Base-by-base conservation (phyloP, 2,113 vertebrate genomes). In the Zapus hudsonius region DNA sequence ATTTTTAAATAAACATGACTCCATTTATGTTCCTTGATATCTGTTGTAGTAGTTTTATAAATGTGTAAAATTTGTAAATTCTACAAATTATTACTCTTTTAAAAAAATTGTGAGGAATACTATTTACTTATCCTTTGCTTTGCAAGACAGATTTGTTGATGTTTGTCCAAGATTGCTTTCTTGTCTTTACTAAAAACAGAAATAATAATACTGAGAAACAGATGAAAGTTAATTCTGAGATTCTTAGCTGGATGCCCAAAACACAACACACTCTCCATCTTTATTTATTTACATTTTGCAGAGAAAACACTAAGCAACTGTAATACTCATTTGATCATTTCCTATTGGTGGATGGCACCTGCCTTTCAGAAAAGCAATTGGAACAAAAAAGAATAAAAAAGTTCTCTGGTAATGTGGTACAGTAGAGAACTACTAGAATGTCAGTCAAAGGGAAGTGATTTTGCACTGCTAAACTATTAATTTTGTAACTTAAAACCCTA, bases 171-270 rank as follows among this genome's bases (percentile, higher is more conserved):
- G 31, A 47, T 19, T 20, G 69, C 23, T 4, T 84, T 93, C 73
- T 74, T 61, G 6, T 52, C n/a, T 84, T 94, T 74, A 63, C 23
- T 87, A 20, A 55, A 79, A 93, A 89, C 10, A 83, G 66, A 90
- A 86, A 86, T 47, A 11, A 9, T 63, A 42, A 89, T 83, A 76
- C 69, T 22, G 7, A 96, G 83, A 94, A 90, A 90, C 23, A 92
- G 85, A 91, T 79, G 78, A 79, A 79, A 89, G 87, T 13, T 27
- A 38, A 38, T 89, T 89, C 44, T 52, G n/a, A 40, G 16, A 76
- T 61, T 94, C 47, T 63, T 61, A 84, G 29, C 55, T 82, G n/a
- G 11, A 47, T 82, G 10, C n/a, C 36, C 31, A 8, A 36, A 67
- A 12, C 74, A 27, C 61, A 36, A 59, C 7, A 64, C 15, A 25